phyloP scores from a whole-genome alignment of 2,888 invertebrate species.

The Lymantria dispar region DNA sequence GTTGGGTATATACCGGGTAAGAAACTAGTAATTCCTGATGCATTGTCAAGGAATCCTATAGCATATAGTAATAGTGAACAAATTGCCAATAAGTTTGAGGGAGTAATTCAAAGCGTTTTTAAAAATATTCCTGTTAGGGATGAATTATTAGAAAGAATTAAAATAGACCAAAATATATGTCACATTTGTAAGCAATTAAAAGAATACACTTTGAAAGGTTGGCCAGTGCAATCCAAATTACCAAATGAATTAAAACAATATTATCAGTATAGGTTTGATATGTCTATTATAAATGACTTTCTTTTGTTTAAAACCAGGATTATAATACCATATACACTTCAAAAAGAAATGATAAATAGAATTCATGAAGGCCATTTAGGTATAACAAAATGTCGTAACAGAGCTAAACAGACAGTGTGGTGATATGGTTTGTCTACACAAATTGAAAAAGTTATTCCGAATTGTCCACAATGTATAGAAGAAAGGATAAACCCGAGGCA shows the following conservation, averaged over 20 bases:
- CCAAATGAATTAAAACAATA: too few relatives aligned
- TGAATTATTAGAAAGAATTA: too few relatives aligned
- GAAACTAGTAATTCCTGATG: neutral
- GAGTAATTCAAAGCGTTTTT: too few relatives aligned
- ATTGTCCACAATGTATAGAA: neutral
- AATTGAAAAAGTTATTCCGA: neutral
- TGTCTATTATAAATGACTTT: neutral
- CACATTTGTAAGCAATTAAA: neutral
- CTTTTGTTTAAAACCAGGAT: neutral
- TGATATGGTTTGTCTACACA: neutral
- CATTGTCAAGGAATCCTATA: too few relatives aligned
- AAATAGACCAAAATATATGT: too few relatives aligned
- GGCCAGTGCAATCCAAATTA: neutral
- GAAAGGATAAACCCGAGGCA: neutral
- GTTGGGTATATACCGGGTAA: neutral
- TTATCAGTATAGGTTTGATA: neutral
- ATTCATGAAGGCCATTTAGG: slow-evolving; percentile 1
- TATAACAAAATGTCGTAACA: neutral
- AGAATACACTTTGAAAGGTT: neutral
- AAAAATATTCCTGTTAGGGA: too few relatives aligned
- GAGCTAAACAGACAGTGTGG: neutral
- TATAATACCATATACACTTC: neutral
- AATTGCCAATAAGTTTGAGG: too few relatives aligned
- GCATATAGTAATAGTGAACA: too few relatives aligned
- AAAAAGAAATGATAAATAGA: neutral